These are phyloP conservation scores for Mustela nigripes DNA, from an alignment of 2,113 vertebrate species.

Conservation along the genomic window DNA sequence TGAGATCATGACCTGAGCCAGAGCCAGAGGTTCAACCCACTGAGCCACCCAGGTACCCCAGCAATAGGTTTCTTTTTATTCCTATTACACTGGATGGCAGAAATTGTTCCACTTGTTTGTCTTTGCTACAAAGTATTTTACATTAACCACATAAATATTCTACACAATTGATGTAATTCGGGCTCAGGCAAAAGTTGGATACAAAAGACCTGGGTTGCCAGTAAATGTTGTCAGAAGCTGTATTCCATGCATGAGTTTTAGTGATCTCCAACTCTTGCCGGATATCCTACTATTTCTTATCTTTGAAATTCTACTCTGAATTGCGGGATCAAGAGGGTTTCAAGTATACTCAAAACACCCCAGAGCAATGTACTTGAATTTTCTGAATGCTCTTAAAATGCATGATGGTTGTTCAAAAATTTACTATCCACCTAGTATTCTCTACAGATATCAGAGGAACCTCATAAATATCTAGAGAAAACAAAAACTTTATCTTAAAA, in stretches of 20 bases:
- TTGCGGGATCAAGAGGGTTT: not conserved
- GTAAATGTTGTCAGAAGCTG: not conserved
- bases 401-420: not conserved
- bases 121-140: not conserved
- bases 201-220: not conserved
- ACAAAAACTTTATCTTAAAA: conserved; percentile 21
- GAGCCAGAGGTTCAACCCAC: no score
- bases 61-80: not conserved
- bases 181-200: not conserved
- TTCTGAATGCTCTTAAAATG: not conserved
- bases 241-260: not conserved
- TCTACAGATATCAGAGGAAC: not conserved
- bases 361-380: not conserved
- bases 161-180: not conserved
- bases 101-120: not conserved
- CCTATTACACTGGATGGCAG: not conserved
- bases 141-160: not conserved
- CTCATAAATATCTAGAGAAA: not conserved
- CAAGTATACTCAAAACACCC: not conserved
- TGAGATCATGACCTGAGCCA: no score
- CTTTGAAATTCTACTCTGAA: conserved; percentile 33
- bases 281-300: not conserved
- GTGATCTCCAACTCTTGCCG: not conserved
- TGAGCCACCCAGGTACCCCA: no score
- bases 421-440: not conserved